phyloP scores from a whole-genome alignment of 2,888 invertebrate species.

The Operophtera brumata region DNA sequence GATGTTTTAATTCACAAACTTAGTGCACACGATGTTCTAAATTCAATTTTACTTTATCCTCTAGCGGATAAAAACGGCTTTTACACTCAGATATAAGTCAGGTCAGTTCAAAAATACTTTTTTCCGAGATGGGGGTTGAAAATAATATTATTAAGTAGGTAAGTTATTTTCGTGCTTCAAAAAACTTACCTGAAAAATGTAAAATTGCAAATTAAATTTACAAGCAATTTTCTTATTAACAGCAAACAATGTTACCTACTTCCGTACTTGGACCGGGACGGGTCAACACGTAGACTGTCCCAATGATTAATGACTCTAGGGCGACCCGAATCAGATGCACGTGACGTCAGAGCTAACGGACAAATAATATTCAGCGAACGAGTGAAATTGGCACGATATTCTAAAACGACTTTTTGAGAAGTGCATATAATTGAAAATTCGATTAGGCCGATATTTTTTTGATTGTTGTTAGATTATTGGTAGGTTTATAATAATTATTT shows the following conservation, averaged over 20 bases:
- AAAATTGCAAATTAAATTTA: conserved; percentile 19
- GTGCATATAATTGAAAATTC: background rate
- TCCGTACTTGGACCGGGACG: conserved; percentile 35
- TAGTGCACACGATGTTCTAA: too few species aligned
- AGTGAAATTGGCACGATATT: background rate
- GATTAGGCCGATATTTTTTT: background rate
- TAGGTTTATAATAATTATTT: too few species aligned
- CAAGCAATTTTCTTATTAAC: conserved; percentile 30
- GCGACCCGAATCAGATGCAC: conserved; percentile 69
- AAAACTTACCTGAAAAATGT: too few species aligned
- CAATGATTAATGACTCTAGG: conserved; percentile 63
- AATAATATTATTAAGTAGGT: too few species aligned
- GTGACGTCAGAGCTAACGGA: conserved; percentile 67
- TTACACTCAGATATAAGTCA: too few species aligned
- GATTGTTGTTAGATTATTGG: too few species aligned
- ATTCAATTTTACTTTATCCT: too few species aligned
- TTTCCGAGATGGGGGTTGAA: too few species aligned
- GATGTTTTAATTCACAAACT: too few species aligned
- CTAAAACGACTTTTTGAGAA: background rate
- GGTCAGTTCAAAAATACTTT: too few species aligned
- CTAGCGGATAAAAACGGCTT: too few species aligned
- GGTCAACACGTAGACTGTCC: conserved; percentile 62
- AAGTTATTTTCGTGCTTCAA: too few species aligned
- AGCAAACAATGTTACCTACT: conserved; percentile 32
- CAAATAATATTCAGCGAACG: conserved; percentile 53